Base-by-base conservation (phyloP, 1,140 invertebrate species). In the Drosophila pandora region DNA sequence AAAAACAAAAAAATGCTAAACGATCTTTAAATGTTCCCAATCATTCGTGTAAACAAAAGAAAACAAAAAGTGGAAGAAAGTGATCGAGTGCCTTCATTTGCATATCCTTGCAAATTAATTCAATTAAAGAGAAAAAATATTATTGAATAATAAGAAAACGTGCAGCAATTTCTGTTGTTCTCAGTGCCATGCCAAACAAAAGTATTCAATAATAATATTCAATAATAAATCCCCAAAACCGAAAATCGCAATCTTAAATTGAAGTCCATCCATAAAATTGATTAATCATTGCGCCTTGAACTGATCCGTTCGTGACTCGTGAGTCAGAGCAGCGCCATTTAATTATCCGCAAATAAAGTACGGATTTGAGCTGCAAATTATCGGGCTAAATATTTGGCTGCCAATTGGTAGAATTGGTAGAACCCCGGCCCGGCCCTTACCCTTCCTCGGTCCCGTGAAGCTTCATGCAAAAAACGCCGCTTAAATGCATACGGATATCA, bases 401-500 rank as follows among this genome's bases (percentile, higher is more conserved):
- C 56, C 43, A 28, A 21, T 32, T 60, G 30, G 28, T 47, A 45
- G 60, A 34, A 65, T 34, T 52, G 41, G 28, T 25, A 6, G 8
- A 41, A 25, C 10, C 30, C 25, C 25, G 25, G 59, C 48, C 59
- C 64, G 48, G 59, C 63, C 13, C 30, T 52, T 30, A 43, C 59
- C 63, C 59, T 64, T 47, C 55, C 43, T 48, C 23, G 37, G n/a
- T 37, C 53, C 62, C 28, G 54, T 70, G 55, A 48, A 57, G 64
- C 80, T 82, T 62, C 85, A 67, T 72, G 72, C 62, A 32, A 74
- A 74, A 62, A 90, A 84, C 83, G 87, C 78, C 72, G 72, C 83
- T 74, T 91, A 91, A 91, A 91, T 91, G 90, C 91, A 91, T 92
- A 92, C 90, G 91, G 91, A 92, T 92, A 91, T 91, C 61, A 90